phyloP scores from a whole-genome alignment of 1,140 invertebrate genomes.

The Geopemphigus sp. region DNA sequence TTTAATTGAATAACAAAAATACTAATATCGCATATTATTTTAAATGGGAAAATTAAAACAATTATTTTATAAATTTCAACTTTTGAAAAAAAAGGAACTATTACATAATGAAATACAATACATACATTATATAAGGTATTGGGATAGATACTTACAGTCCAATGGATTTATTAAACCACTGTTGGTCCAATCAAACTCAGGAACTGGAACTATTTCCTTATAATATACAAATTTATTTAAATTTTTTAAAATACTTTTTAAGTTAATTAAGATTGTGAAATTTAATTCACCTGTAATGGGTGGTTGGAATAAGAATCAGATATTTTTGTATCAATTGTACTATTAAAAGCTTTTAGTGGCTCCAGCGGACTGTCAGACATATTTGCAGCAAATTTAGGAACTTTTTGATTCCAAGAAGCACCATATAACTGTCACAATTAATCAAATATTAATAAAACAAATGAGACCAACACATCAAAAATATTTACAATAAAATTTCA shows the following conservation, averaged over 20 bases:
- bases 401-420: conserved; percentile 71
- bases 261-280: conserved; percentile 38
- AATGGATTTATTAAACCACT: conserved; percentile 66
- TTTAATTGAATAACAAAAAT: too few species aligned
- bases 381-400: conserved; percentile 77
- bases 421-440: conserved; percentile 67
- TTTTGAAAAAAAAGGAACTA: background rate
- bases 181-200: conserved; percentile 67
- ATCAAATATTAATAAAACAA: conserved; percentile 20
- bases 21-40: too few species aligned
- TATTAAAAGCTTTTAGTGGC: conserved; percentile 64
- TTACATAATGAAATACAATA: background rate
- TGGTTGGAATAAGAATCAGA: conserved; percentile 25
- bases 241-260: background rate
- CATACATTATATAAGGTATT: conserved; percentile 16
- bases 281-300: conserved; percentile 33
- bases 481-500: background rate
- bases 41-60: too few species aligned
- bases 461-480: background rate
- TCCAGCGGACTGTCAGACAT: conserved; percentile 71
- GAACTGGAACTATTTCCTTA: conserved; percentile 59
- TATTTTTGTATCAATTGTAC: conserved; percentile 21
- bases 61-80: too few species aligned
- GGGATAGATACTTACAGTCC: conserved; percentile 63
- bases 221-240: conserved; percentile 46